Evolutionary conservation across 2,888 invertebrate species (phyloP), one percentile per base, ranked within the genome.

Genomic region (Petrophora chlorosata): DNA sequence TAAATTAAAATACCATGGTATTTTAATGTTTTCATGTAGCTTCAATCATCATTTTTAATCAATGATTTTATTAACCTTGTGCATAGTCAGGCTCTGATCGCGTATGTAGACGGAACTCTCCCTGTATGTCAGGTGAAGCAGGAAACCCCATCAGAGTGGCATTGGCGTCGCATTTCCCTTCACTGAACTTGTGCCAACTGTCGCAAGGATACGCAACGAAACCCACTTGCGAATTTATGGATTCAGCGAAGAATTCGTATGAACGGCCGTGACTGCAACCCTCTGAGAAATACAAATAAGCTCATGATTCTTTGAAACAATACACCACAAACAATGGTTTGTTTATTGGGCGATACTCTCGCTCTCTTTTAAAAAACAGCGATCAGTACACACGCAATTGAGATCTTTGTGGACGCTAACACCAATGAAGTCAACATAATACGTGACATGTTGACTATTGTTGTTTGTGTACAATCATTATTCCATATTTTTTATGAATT

Each of bases 221-320:
- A 0, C 90, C 91, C 23, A 66, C 66, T 0, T 81, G 73, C 1
- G 87, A 76, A n/a, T 82, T 76, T 32, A 95, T 92, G 2, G 95
- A 95, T 69, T 94, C 94, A 0, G 86, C 90, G 72, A 93, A 95
- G 61, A 90, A 94, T 54, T 87, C 74, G 67, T 91, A 90, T 0
- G 94, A 90, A 43, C 94, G 91, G 0, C 92, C 92, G 73, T 95
- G 95, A 68, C 95, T 95, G 79, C 95, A 95, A 3, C 91, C 92
- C 65, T 93, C 95, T 91, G 80, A 35, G 82, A 82, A 5, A 19
- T 19, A 19, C 5, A 19, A 19, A 7, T 5, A 7, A 19, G 7
- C 7, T 5, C 1, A 19, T 1, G 4, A 1, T 19, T 1, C 2
- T 19, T 19, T 19, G 7, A 19, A 19, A 5, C 19, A 7, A 7